Evolutionary conservation across 2,888 invertebrate species (phyloP).

Genomic region (Oxyteleia sp.): DNA sequence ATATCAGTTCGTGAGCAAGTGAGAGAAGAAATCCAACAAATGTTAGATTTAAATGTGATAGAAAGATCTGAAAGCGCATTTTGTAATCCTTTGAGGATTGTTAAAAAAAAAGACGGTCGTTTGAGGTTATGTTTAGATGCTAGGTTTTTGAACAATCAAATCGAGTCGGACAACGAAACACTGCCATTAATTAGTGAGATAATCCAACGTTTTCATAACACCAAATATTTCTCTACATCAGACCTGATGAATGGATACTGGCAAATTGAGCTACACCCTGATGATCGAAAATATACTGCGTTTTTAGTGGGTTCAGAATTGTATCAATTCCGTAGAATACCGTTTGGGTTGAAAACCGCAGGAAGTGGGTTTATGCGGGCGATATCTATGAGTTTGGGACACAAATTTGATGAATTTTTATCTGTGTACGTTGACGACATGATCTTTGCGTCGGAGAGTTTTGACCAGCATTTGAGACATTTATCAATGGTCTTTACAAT

Average conservation of each 20-base stretch:
- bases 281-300: conserved; percentile 65
- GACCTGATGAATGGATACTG: conserved; percentile 74
- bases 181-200: conserved; percentile 73
- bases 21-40: conserved; percentile 11
- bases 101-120: conserved; percentile 38
- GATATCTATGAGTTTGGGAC: conserved; percentile 76
- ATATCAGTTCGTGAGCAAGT: conserved; percentile 12
- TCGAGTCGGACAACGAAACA: conserved; percentile 79
- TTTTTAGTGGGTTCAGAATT: conserved; percentile 60
- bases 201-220: conserved; percentile 65
- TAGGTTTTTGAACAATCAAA: conserved; percentile 78
- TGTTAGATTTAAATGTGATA: conserved; percentile 21
- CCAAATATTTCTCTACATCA: conserved; percentile 63
- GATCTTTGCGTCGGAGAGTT: no score
- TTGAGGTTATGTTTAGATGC: conserved; percentile 82
- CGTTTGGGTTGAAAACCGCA: no score
- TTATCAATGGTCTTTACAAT: conserved; percentile 63
- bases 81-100: conserved; percentile 36
- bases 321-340: conserved; percentile 75
- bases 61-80: conserved; percentile 35
- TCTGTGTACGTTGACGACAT: no score
- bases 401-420: conserved; percentile 73
- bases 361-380: no score
- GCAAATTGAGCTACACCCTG: conserved; percentile 60
- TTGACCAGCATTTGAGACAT: conserved; percentile 74